Evolutionary conservation across 1,140 invertebrate genomes (phyloP), one percentile per base, ranked within the genome.

Genomic region (Scaptomyza pallida): DNA sequence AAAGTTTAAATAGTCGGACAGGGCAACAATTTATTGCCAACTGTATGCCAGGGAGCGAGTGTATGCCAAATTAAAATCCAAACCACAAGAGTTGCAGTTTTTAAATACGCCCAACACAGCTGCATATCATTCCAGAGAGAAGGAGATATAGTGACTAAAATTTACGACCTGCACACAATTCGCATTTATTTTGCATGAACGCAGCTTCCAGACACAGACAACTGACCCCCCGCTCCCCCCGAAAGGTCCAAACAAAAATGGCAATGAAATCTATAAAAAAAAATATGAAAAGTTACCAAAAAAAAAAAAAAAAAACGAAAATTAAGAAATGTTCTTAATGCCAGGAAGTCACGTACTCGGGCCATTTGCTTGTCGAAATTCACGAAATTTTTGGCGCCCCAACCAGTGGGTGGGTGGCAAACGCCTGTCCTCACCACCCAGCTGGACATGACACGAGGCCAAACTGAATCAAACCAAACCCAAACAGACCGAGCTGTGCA

Each of bases 261-360:
- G 26, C 37, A 63, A 33, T 21, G 52, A 51, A 44, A 51, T 51
- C 44, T 64, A 64, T 55, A 50, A 51, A 52, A n/a, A 50, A 51
- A 65, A 57, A 67, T 51, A 45, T 37, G n/a, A 59, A 72, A 45
- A 54, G 35, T 12, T 35, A 45, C 2, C 12, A 5, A 48, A 17
- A 41, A 41, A 50, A 5, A 12, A 40, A 63, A 60, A 67, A 65
- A 71, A 43, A 61, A 69, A 61, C 68, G 68, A 68, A 68, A 72
- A 72, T n/a, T 68, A 68, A 68, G 63, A 40, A 72, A 68, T 41
- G 63, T 55, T 72, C 68, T 72, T 35, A 72, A 67, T 61, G 70
- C 56, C 37, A 72, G 55, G n/a, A 60, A 68, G 70, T 72, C 70
- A 72, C 70, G 70, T 72, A 50, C 50, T 61, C 50, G 17, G n/a